Evolutionary conservation across 2,888 invertebrate species (phyloP).

Genomic region (Orgyia antiqua): DNA sequence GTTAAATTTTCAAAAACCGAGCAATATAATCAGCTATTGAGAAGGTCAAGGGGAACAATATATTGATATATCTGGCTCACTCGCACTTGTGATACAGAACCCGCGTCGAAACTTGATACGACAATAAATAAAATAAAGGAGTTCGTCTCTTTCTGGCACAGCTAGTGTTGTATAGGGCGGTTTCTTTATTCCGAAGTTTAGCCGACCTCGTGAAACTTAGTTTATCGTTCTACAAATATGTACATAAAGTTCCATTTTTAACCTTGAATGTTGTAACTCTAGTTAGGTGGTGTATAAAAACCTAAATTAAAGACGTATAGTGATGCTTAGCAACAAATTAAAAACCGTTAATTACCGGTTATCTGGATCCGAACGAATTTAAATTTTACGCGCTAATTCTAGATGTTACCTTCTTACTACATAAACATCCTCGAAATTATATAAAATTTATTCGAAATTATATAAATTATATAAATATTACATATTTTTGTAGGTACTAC

Average conservation of each 20-base stretch:
- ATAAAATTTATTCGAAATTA: too few species aligned
- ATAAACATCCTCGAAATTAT: too few species aligned
- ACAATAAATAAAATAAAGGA: slow-evolving; percentile 66
- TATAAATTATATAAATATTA: too few species aligned
- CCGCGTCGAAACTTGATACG: slow-evolving; percentile 59
- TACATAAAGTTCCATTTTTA: slow-evolving; percentile 62
- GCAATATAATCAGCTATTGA: slow-evolving; percentile 36
- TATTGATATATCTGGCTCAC: slow-evolving; percentile 48
- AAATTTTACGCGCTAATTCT: too few species aligned
- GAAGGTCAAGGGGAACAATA: slow-evolving; percentile 37
- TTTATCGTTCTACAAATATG: slow-evolving; percentile 71
- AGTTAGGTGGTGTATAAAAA: too few species aligned
- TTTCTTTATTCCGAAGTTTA: slow-evolving; percentile 43
- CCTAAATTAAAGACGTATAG: too few species aligned
- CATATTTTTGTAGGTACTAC: too few species aligned
- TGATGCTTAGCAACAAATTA: too few species aligned
- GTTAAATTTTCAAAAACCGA: slow-evolving; percentile 35
- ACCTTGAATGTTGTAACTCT: slow-evolving; percentile 65
- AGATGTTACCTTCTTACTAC: too few species aligned
- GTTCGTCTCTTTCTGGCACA: slow-evolving; percentile 33
- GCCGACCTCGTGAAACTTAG: slow-evolving; percentile 47
- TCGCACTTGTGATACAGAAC: slow-evolving; percentile 39
- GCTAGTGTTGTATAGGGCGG: slow-evolving; percentile 12
- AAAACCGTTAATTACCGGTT: too few species aligned
- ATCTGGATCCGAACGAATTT: too few species aligned